Percentiles rank a stretch among this genome's conserved stretches.
phyloP scores from a whole-genome alignment of 1,140 invertebrate species.

The Orius insidiosus region DNA sequence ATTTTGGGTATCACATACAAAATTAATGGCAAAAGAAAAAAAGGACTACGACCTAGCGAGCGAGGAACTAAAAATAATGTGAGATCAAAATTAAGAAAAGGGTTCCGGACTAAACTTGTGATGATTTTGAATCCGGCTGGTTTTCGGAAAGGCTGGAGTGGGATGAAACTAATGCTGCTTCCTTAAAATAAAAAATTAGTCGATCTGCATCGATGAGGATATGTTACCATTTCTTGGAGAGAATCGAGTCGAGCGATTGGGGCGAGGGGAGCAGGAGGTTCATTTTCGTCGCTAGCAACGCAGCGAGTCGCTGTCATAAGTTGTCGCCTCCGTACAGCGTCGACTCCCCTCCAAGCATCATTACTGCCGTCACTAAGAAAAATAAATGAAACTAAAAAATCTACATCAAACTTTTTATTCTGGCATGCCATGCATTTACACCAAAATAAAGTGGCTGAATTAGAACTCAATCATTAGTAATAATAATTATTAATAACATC shows the following conservation, averaged over 20 bases:
- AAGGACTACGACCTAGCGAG: constrained; percentile 10
- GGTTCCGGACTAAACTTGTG: constrained; percentile 17
- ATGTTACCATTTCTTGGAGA: constrained; percentile 21
- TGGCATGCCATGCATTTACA: too few species aligned
- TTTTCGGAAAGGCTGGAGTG: constrained; percentile 15
- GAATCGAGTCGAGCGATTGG: constrained; percentile 21
- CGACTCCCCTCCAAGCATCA: constrained; percentile 13
- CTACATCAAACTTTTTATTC: too few species aligned
- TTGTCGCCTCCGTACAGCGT: constrained; percentile 17
- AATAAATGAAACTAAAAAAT: too few species aligned
- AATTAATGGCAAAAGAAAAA: background rate
- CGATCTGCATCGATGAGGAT: background rate
- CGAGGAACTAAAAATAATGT: constrained; percentile 15
- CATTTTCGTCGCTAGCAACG: constrained; percentile 18
- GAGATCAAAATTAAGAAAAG: constrained; percentile 10
- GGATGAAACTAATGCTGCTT: constrained; percentile 12
- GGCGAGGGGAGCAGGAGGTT: constrained; percentile 14
- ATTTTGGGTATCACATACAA: constrained; percentile 12
- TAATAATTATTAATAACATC: too few species aligned
- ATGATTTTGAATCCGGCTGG: constrained; percentile 19
- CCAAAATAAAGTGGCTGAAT: too few species aligned
- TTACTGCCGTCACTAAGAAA: constrained; percentile 8
- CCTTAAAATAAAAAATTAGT: constrained; percentile 13
- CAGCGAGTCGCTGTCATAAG: constrained; percentile 17
- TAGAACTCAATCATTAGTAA: too few species aligned